Conservation (phyloP, 2,888 invertebrate species). For the Phengaris arion region DNA sequence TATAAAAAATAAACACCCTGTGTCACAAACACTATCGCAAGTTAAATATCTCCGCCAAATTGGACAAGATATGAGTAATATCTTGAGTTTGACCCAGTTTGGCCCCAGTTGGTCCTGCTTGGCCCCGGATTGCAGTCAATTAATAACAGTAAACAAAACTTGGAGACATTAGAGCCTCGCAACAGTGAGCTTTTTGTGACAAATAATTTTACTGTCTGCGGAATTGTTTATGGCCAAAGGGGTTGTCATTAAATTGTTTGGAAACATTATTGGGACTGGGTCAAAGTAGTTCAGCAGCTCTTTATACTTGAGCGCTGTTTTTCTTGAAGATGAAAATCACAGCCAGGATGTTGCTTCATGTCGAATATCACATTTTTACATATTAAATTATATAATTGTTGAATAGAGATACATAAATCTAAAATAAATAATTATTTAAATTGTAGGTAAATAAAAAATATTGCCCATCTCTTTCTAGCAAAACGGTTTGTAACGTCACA, state of each 20-base stretch:
- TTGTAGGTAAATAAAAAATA: no score
- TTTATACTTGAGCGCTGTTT: no score
- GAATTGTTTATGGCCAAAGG: conserved; percentile 4
- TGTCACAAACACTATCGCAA: neutral
- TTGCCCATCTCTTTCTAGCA: no score
- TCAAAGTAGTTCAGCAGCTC: no score
- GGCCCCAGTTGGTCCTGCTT: neutral
- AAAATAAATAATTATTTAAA: no score
- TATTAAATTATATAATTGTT: no score
- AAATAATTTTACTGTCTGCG: conserved; percentile 1
- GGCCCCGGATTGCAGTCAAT: conserved; percentile 11
- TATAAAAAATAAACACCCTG: neutral
- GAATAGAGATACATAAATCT: no score
- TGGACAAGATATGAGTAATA: conserved; percentile 2
- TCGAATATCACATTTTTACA: no score
- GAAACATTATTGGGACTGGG: no score
- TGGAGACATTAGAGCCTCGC: neutral
- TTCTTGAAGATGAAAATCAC: no score
- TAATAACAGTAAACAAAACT: conserved; percentile 16
- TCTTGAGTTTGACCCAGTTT: conserved; percentile 7
- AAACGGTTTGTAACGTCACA: no score
- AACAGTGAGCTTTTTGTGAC: neutral
- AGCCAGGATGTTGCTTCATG: no score
- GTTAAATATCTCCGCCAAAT: neutral
- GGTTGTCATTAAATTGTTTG: neutral